Evolutionary conservation across 2,888 invertebrate species (phyloP).

Genomic region (Eurois occulta): DNA sequence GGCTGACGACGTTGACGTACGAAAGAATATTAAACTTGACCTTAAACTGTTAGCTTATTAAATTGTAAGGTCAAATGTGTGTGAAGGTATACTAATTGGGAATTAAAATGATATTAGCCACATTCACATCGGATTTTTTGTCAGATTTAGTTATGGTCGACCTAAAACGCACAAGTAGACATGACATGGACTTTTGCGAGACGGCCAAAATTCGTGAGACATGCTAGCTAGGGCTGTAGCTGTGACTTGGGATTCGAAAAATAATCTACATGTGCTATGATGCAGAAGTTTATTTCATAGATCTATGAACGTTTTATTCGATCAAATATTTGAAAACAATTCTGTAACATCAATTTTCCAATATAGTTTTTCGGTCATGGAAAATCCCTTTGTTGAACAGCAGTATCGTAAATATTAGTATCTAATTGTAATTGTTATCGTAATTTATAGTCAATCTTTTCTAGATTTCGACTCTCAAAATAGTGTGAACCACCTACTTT

Average conservation of each 20-base stretch:
- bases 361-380: background rate
- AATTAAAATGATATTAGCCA: conserved; percentile 3
- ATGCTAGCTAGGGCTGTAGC: background rate
- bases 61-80: conserved; percentile 23
- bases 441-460: background rate
- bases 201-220: background rate
- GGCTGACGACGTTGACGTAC: conserved; percentile 38
- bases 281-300: background rate
- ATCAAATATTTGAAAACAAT: background rate
- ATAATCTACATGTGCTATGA: background rate
- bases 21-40: conserved; percentile 37
- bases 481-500: background rate
- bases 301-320: background rate
- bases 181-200: too few relatives aligned
- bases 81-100: conserved; percentile 15
- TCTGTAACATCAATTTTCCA: background rate
- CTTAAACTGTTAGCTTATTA: conserved; percentile 31
- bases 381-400: background rate
- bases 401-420: background rate
- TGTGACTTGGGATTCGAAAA: background rate
- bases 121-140: background rate
- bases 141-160: background rate
- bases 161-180: background rate
- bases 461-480: background rate
- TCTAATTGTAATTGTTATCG: too few relatives aligned